These are phyloP conservation scores for Pavo muticus DNA, from an alignment of 2,113 vertebrate genomes.

Conservation along the genomic window DNA sequence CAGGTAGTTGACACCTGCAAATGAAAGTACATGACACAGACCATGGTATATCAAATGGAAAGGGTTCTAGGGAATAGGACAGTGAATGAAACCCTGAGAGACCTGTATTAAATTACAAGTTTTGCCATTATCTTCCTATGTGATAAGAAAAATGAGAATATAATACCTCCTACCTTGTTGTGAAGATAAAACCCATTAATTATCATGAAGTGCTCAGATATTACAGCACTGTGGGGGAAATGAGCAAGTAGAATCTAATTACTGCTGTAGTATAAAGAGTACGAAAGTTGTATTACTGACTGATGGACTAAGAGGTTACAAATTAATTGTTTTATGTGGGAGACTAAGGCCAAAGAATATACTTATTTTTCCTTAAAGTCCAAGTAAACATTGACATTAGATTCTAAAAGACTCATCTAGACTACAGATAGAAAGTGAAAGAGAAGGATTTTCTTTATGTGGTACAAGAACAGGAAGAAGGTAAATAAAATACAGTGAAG, in stretches of 20 bases:
- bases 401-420: not conserved
- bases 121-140: constrained; percentile 1
- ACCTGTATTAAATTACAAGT: constrained; percentile 1
- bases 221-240: not conserved
- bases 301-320: not conserved
- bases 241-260: constrained; percentile 29
- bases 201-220: not conserved
- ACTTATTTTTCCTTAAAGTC: not conserved
- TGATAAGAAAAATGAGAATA: constrained; percentile 24
- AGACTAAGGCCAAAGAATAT: not conserved
- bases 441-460: not conserved
- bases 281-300: constrained; percentile 10
- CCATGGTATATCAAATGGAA: constrained; percentile 35
- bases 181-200: constrained; percentile 33
- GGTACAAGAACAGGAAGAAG: not conserved
- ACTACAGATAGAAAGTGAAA: constrained; percentile 3
- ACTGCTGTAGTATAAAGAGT: not conserved
- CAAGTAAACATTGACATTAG: not conserved
- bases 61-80: constrained; percentile 19
- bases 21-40: constrained; percentile 27
- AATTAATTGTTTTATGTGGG: not conserved
- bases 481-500: not conserved
- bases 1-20: constrained; percentile 32
- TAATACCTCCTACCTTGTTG: constrained; percentile 14
- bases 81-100: constrained; percentile 20